Percentiles rank a stretch among this genome's conserved stretches.
Evolutionary conservation across 2,888 invertebrate species (phyloP).

Genomic region (Molorchus minor): DNA sequence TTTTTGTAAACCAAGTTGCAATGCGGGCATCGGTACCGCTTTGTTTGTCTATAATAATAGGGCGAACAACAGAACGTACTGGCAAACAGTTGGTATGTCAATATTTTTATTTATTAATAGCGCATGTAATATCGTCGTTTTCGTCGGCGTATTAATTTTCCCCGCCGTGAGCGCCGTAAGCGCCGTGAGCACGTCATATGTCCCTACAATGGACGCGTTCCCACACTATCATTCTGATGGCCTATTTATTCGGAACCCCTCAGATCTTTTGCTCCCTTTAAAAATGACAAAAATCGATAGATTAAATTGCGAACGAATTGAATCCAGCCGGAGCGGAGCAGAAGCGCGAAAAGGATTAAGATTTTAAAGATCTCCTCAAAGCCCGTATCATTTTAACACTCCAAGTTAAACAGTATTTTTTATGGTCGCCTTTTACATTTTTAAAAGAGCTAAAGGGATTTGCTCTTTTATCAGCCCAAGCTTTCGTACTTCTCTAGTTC

Average conservation of each 20-base stretch:
- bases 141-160: slow-evolving; percentile 53
- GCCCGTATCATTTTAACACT: slow-evolving; percentile 59
- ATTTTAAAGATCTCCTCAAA: slow-evolving; percentile 58
- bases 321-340: slow-evolving; percentile 55
- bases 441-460: slow-evolving; percentile 59
- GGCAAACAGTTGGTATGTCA: slow-evolving; percentile 20
- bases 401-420: slow-evolving; percentile 60
- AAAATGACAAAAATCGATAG: slow-evolving; percentile 61
- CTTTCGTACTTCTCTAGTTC: slow-evolving; percentile 55
- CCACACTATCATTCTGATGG: slow-evolving; percentile 60
- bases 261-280: slow-evolving; percentile 62
- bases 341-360: slow-evolving; percentile 61
- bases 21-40: too few relatives aligned
- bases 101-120: slow-evolving; percentile 51
- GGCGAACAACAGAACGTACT: background rate
- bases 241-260: slow-evolving; percentile 58
- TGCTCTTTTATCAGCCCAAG: slow-evolving; percentile 56
- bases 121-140: slow-evolving; percentile 32
- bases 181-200: slow-evolving; percentile 58
- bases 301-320: slow-evolving; percentile 59
- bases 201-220: slow-evolving; percentile 59
- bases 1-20: too few relatives aligned
- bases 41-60: slow-evolving; percentile 18
- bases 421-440: slow-evolving; percentile 58
- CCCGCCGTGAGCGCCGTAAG: too few relatives aligned